phyloP scores from a whole-genome alignment of 1,140 invertebrate species.

The Hesperophylax magnus region DNA sequence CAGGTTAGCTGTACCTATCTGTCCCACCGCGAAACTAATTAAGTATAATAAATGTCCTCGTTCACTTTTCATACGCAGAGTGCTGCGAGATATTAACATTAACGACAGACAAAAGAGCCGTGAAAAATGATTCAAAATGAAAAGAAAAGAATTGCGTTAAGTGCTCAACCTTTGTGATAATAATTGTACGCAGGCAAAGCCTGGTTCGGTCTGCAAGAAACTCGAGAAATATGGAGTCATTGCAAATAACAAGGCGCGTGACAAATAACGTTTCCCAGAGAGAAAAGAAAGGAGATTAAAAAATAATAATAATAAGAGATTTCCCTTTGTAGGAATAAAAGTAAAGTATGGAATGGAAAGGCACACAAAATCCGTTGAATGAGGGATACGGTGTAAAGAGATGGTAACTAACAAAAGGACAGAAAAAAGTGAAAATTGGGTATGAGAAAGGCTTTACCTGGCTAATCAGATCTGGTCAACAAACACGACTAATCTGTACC shows the following conservation, averaged over 20 bases:
- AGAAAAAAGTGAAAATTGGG: too few relatives aligned
- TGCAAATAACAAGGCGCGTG: slow-evolving; percentile 38
- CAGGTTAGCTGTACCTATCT: too few relatives aligned
- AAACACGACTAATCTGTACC: too few relatives aligned
- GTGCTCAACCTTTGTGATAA: slow-evolving; percentile 25
- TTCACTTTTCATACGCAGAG: slow-evolving; percentile 24
- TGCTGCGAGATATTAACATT: slow-evolving; percentile 26
- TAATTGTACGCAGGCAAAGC: slow-evolving; percentile 26
- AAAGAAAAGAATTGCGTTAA: slow-evolving; percentile 26
- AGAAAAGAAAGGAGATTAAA: neutral
- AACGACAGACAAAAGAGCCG: slow-evolving; percentile 1
- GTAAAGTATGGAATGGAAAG: too few relatives aligned
- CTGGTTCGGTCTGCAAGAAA: neutral
- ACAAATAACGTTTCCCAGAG: slow-evolving; percentile 23
- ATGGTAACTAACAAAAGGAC: too few relatives aligned
- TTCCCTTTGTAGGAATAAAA: too few relatives aligned
- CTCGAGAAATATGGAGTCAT: slow-evolving; percentile 38
- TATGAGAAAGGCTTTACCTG: too few relatives aligned
- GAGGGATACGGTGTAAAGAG: too few relatives aligned
- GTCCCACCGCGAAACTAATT: neutral
- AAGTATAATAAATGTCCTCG: slow-evolving; percentile 17
- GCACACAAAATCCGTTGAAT: too few relatives aligned
- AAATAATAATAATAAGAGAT: too few relatives aligned
- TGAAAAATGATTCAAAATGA: slow-evolving; percentile 25
- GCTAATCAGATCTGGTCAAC: too few relatives aligned